Evolutionary conservation across 2,888 invertebrate species (phyloP), one percentile per base, ranked within the genome.

Genomic region (Pharmacophagus antenor): DNA sequence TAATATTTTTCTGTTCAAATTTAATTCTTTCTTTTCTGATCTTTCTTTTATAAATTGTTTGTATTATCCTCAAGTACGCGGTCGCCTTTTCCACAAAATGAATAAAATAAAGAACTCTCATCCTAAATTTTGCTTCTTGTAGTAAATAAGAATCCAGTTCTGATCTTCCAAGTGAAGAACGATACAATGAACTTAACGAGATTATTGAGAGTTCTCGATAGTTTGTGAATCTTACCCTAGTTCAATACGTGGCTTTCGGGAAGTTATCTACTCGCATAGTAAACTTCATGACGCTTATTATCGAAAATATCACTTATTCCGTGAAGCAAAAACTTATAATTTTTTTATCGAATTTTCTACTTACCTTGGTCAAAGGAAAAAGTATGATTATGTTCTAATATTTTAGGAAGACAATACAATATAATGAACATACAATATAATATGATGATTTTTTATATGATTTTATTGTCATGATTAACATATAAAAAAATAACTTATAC

Each of bases 131-230:
- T 41, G 2, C 37, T 15, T 31, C 21, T 42, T 51, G 27, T 20
- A 51, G 44, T 25, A 42, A 57, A 51, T 51, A 51, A 50, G 44
- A 51, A 44, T 44, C 42, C 42, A 46, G 52, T 48, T 59, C n/a
- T n/a, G n/a, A 59, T 51, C 22, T 42, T 52, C 18, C 42, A 41
- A 54, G 48, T 64, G 65, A 77, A 68, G 74, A 76, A 68, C 59
- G 71, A 77, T 78, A 84, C 80, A 81, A 84, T 82, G 71, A 84
- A 79, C 79, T 84, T 78, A 78, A 70, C 61, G 69, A 76, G 83
- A 83, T 85, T 86, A 85, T 84, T 77, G 79, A 72, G 80, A 85
- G 79, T 84, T 84, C 69, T 71, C 68, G 73, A 79, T 84, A 86
- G 84, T 86, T 82, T 56, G 71, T 66, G 67, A 83, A 84, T 85